Evolutionary conservation across 2,797 vertebrate genomes (phyloP).

Genomic region (Rousettus madagascariensis): DNA sequence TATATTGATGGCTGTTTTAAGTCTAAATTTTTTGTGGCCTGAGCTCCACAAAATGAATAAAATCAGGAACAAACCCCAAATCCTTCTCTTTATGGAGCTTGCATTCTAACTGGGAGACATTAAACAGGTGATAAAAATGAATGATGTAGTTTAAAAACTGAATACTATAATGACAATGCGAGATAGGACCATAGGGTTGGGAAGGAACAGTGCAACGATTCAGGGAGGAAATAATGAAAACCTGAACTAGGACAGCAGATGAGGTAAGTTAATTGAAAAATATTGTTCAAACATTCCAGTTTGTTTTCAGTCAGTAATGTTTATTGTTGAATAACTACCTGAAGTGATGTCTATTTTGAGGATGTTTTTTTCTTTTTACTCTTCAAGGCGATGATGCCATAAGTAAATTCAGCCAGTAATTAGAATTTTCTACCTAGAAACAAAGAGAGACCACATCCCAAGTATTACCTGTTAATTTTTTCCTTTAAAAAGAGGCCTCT

Average conservation of each 20-base stretch:
- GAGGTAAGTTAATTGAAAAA: slow-evolving; percentile 17
- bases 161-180: not conserved
- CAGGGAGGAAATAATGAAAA: not conserved
- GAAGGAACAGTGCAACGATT: not conserved
- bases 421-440: not conserved
- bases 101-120: not conserved
- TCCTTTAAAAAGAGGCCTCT: not conserved
- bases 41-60: not conserved
- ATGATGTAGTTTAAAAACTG: not conserved
- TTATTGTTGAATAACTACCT: not conserved
- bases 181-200: not conserved
- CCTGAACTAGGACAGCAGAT: not conserved
- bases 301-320: not conserved
- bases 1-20: not conserved
- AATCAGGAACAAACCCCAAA: not conserved
- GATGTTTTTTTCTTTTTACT: not conserved
- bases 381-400: not conserved
- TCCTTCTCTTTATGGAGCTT: not conserved
- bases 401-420: not conserved
- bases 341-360: not conserved
- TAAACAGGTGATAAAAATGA: not conserved
- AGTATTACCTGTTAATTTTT: not conserved
- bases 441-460: not conserved
- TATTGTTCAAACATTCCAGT: not conserved
- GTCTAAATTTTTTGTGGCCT: not conserved